A percentile compares a stretch with the other conserved stretches of the same genome.
These are phyloP conservation scores for Pseudococcus longispinus DNA, from an alignment of 2,888 invertebrate genomes.

Conservation along the genomic window DNA sequence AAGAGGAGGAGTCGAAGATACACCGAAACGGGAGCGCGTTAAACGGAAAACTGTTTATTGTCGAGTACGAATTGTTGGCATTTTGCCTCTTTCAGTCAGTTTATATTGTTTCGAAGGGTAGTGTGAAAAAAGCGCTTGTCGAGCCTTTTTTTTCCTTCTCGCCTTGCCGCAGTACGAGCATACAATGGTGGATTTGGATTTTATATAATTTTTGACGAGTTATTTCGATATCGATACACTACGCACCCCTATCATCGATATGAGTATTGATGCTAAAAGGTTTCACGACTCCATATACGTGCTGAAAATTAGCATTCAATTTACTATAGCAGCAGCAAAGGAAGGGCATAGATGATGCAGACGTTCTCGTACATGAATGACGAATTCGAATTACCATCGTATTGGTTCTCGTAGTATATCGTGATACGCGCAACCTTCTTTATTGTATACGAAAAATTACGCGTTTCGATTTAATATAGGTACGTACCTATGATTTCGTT, in stretches of 20 bases:
- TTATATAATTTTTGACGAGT: slow-evolving; percentile 1
- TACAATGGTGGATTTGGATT: neutral
- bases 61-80: slow-evolving; percentile 32
- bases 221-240: neutral
- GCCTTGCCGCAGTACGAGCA: neutral
- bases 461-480: neutral
- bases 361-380: neutral
- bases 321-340: neutral
- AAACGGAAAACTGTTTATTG: slow-evolving; percentile 35
- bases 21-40: neutral
- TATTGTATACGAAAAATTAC: neutral
- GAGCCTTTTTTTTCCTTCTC: neutral
- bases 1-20: neutral
- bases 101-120: neutral
- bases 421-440: neutral
- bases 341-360: neutral
- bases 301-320: neutral
- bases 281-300: neutral
- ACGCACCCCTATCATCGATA: neutral
- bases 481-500: neutral
- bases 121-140: slow-evolving; percentile 4
- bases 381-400: neutral
- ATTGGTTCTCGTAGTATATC: no score
- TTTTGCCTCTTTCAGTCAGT: slow-evolving; percentile 16
- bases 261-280: neutral